phyloP scores from a whole-genome alignment of 2,113 vertebrate genomes.

The Geococcyx californianus region DNA sequence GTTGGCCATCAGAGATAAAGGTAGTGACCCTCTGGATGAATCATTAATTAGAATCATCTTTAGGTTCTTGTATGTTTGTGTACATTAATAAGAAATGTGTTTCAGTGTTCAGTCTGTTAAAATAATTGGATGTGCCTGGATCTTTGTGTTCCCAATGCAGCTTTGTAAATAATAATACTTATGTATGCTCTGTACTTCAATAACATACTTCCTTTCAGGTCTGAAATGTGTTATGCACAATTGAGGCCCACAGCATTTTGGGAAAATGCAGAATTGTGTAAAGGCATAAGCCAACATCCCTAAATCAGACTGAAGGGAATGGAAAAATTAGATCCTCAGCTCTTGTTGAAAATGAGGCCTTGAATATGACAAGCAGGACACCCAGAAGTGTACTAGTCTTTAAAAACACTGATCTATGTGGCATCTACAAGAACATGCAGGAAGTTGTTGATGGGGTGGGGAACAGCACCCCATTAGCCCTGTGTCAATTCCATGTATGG shows the following conservation, averaged over 20 bases:
- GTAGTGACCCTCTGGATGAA: background rate
- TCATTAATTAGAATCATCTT: background rate
- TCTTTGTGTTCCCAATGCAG: background rate
- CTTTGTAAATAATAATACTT: background rate
- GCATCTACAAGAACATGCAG: accelerated
- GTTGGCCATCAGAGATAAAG: background rate
- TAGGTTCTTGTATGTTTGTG: background rate
- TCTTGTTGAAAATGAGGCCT: background rate
- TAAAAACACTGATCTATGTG: background rate
- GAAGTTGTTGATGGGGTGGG: background rate
- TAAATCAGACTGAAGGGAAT: background rate
- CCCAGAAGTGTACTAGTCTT: background rate
- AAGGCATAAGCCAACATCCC: background rate
- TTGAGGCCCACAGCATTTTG: background rate
- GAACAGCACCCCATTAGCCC: background rate
- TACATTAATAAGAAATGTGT: background rate
- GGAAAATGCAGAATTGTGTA: background rate
- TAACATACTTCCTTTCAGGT: background rate
- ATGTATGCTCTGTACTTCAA: background rate
- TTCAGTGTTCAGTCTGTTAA: background rate
- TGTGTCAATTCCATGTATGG: background rate
- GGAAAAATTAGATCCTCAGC: background rate
- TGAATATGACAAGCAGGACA: background rate
- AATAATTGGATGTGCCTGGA: background rate
- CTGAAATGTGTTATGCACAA: background rate